phyloP scores from a whole-genome alignment of 2,797 vertebrate genomes.

The Takifugu ocellatus region DNA sequence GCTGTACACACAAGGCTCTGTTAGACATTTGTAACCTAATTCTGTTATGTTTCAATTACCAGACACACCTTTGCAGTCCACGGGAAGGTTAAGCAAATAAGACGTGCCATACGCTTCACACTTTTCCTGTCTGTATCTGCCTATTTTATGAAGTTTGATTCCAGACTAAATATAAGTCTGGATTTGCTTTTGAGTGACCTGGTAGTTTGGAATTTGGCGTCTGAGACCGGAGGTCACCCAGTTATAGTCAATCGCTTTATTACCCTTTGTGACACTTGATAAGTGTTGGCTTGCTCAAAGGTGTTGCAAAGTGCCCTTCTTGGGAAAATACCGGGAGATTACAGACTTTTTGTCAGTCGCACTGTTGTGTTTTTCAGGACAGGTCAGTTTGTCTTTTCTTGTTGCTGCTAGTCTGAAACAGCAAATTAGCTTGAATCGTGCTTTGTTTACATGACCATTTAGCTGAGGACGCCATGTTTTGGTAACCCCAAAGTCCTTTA shows the following conservation, averaged over 20 bases:
- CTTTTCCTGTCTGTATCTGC: conserved; percentile 57
- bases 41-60: conserved; percentile 82
- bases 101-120: conserved; percentile 54
- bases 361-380: neutral
- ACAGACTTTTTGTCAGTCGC: too few relatives aligned
- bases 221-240: conserved; percentile 45
- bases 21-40: conserved; percentile 80
- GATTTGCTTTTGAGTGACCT: conserved; percentile 52
- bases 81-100: conserved; percentile 79
- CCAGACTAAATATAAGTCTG: conserved; percentile 54
- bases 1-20: conserved; percentile 73
- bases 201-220: conserved; percentile 39
- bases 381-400: neutral
- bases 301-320: neutral
- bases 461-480: conserved; percentile 45
- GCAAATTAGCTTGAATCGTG: conserved; percentile 39
- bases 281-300: conserved; percentile 29
- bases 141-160: conserved; percentile 71
- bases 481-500: conserved; percentile 59
- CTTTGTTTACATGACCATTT: conserved; percentile 68
- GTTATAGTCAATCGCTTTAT: conserved; percentile 43
- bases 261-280: conserved; percentile 33
- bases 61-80: conserved; percentile 75
- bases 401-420: neutral
- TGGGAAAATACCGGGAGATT: too few relatives aligned